Base-by-base conservation (phyloP, 2,113 vertebrate species). In the Synodontis membranacea region DNA sequence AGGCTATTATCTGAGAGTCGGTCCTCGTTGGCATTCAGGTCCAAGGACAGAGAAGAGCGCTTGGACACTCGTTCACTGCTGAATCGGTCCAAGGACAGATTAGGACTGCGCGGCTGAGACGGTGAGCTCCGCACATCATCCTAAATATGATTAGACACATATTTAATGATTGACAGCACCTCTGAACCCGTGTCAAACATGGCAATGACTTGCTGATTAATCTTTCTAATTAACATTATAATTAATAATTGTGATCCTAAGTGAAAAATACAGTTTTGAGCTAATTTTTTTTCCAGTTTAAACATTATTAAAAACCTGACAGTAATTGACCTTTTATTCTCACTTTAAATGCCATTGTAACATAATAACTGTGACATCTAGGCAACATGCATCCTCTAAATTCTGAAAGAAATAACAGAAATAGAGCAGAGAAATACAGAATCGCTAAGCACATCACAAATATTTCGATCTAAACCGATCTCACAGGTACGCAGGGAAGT, bases 21-120 rank as follows among this genome's bases (percentile, higher is more conserved):
- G 66, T 96, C 96, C 80, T 97, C 95, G 72, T 97, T 98, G 88
- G 95, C 96, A 81, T 97, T 97, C 81, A 96, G 92, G 87, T 98
- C 96, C 21, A 97, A 93, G 5, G 95, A 94, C 52, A 95, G 95
- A 1, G 94, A 88, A 3, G 95, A 93, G 76, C 85, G 91, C 86
- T 94, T 96, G 83, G 93, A 94, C 23, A 88, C 82, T 3, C 89
- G 88, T 7, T 93, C 91, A 4, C 79, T 72, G 10, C 58, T 86
- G 0, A 91, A 92, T 42, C 94, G 94, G 88, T 95, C 94, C 84
- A 94, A 90, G 31, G 90, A 87, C 2, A 93, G 91, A 66, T 87
- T 87, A 31, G 94, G 94, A 89, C 90, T 96, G 64, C 89, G 93
- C 39, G 89, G 95, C 54, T 87, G 86, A 10, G 90, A 91, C 0